These are phyloP conservation scores for Diploptera punctata DNA, from an alignment of 2,888 invertebrate genomes.

Conservation along the genomic window DNA sequence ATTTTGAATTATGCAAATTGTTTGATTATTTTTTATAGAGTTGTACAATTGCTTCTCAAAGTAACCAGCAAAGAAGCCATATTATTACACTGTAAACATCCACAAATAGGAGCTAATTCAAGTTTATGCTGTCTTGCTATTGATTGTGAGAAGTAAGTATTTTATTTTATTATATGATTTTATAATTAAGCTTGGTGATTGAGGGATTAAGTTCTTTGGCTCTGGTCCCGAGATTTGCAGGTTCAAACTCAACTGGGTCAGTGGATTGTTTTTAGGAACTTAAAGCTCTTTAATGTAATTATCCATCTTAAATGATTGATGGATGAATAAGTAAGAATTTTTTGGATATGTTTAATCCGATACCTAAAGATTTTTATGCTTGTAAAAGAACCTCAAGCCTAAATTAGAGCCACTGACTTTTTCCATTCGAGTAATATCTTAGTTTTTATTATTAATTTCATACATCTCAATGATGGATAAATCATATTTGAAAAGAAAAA, in stretches of 20 bases:
- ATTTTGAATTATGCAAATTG: no score
- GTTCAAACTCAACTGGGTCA: background rate
- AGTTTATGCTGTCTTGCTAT: constrained; percentile 19
- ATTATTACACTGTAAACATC: background rate
- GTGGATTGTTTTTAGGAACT: no score
- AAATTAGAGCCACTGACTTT: no score
- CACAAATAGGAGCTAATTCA: background rate
- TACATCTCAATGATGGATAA: no score
- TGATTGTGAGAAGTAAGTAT: constrained; percentile 3
- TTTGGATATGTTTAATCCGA: no score
- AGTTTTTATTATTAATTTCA: no score
- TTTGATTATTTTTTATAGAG: background rate
- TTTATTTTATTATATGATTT: background rate
- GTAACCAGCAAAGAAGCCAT: background rate
- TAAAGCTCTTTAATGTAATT: no score
- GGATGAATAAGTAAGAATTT: background rate
- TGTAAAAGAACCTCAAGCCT: no score
- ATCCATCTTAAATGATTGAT: background rate
- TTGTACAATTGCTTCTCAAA: background rate
- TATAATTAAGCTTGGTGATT: background rate
- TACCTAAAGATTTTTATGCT: no score
- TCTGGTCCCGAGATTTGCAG: background rate
- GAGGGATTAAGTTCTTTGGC: background rate
- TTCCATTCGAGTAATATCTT: no score
- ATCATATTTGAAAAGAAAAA: no score